Evolutionary conservation across 2,888 invertebrate species (phyloP).

Genomic region (Zootermopsis nevadensis): DNA sequence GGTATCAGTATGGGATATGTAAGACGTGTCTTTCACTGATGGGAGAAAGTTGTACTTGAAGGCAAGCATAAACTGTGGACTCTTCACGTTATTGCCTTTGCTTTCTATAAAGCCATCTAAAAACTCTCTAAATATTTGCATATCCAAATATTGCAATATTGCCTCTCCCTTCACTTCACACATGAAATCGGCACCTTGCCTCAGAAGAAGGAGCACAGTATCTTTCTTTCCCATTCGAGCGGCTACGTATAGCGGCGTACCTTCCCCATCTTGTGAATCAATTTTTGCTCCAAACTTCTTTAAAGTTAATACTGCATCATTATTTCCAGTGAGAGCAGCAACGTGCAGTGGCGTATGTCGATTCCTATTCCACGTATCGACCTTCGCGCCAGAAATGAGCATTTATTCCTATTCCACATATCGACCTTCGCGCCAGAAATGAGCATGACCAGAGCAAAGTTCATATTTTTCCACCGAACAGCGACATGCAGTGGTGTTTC

Average conservation of each 20-base stretch:
- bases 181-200: background rate
- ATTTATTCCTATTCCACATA: background rate
- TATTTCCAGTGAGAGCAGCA: conserved; percentile 5
- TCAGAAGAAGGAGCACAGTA: background rate
- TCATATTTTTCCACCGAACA: background rate
- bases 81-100: background rate
- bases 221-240: background rate
- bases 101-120: background rate
- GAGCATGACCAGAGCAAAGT: background rate
- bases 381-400: background rate
- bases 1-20: background rate
- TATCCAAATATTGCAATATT: background rate
- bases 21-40: background rate
- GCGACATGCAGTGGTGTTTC: background rate
- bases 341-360: background rate
- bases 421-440: background rate
- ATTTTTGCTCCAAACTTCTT: background rate
- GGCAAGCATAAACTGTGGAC: background rate
- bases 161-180: background rate
- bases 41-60: background rate
- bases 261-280: background rate
- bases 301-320: background rate
- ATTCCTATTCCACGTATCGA: background rate
- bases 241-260: background rate
- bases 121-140: background rate